These are phyloP conservation scores for Schizotus pectinicornis DNA, from an alignment of 2,888 invertebrate genomes.

Conservation along the genomic window DNA sequence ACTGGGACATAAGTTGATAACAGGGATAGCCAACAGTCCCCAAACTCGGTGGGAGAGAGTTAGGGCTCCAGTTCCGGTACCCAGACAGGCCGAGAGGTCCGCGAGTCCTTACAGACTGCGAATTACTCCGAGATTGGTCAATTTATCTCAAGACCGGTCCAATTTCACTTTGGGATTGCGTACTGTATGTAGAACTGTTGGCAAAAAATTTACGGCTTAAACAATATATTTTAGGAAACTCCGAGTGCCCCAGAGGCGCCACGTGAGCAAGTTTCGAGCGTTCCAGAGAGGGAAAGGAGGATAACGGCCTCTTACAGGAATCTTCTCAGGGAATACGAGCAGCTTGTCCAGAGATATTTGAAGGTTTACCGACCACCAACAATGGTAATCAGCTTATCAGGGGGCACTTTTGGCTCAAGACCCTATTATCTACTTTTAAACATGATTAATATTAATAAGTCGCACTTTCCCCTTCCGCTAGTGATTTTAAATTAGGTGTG, in stretches of 20 bases:
- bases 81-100: conserved; percentile 49
- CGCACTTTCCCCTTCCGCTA: too few species aligned
- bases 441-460: too few species aligned
- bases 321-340: conserved; percentile 61
- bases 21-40: conserved; percentile 77
- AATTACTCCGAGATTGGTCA: conserved; percentile 50
- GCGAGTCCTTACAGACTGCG: conserved; percentile 50
- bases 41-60: conserved; percentile 63
- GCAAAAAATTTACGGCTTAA: too few species aligned
- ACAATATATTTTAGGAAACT: conserved; percentile 5
- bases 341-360: conserved; percentile 60
- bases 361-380: conserved; percentile 58
- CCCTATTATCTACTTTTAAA: conserved; percentile 2
- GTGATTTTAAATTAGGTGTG: too few species aligned
- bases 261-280: conserved; percentile 49
- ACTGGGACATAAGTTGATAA: conserved; percentile 80
- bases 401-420: background rate
- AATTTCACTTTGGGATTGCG: conserved; percentile 5
- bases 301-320: conserved; percentile 60
- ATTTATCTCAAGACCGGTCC: conserved; percentile 8
- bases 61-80: conserved; percentile 52
- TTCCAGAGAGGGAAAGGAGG: conserved; percentile 59
- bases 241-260: conserved; percentile 6
- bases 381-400: conserved; percentile 51
- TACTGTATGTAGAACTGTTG: background rate